Evolutionary conservation across 1,140 invertebrate genomes (phyloP).

Genomic region (Drosophila bifasciata): DNA sequence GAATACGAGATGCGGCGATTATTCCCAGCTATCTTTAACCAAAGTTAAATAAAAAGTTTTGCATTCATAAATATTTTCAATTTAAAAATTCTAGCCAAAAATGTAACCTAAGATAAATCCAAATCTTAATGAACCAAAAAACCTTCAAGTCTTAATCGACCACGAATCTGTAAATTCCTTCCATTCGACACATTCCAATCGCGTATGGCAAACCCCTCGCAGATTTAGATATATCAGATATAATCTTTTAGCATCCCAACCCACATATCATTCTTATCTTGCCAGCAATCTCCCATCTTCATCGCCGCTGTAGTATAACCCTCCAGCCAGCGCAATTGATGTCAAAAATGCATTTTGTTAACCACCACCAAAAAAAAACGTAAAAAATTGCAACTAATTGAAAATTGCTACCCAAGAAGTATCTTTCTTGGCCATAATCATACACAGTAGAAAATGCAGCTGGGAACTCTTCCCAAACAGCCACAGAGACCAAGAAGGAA

Average conservation of each 20-base stretch:
- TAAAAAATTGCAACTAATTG: conserved; percentile 51
- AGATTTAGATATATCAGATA: not conserved
- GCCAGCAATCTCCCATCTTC: conserved; percentile 26
- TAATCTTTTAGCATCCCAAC: conserved; percentile 24
- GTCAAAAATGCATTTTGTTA: conserved; percentile 51
- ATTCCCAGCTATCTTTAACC: too few relatives aligned
- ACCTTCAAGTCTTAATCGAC: not conserved
- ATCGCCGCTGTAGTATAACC: conserved; percentile 23
- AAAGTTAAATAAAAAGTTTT: too few relatives aligned
- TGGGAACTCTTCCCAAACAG: conserved; percentile 51
- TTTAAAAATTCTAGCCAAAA: too few relatives aligned
- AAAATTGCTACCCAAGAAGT: conserved; percentile 43
- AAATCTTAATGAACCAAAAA: not conserved
- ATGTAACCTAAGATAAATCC: not conserved
- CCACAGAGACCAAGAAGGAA: conserved; percentile 20
- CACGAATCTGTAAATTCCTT: not conserved
- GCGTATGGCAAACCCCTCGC: not conserved
- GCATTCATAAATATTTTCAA: too few relatives aligned
- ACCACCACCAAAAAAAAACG: conserved; percentile 29
- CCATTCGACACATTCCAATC: not conserved
- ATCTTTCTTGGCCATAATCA: conserved; percentile 49
- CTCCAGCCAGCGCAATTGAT: conserved; percentile 32
- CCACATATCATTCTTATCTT: conserved; percentile 40
- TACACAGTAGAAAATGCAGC: conserved; percentile 43
- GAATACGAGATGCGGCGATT: too few relatives aligned